Base-by-base conservation (phyloP, 2,888 invertebrate species). In the Cosmia pyralina region DNA sequence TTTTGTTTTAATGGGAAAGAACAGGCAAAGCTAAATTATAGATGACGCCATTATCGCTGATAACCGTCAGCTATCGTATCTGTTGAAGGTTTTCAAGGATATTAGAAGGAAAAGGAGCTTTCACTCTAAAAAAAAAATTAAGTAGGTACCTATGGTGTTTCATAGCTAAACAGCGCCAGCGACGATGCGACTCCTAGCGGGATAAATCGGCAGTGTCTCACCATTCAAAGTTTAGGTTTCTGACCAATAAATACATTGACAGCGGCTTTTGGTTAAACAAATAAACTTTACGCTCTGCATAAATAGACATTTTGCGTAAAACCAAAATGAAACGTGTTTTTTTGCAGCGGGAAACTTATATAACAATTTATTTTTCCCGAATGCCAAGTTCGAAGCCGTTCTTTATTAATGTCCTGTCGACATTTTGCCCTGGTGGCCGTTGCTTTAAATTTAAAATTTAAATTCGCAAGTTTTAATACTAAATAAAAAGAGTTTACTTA, bases 321-420 rank as follows among this genome's bases (percentile, higher is more conserved):
- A 66, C n/a, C 46, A 69, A 83, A 79, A 55, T 57, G 15, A 52
- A 53, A 57, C 67, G 46, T 28, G 52, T 63, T 70, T 77, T 77
- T 82, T 74, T 64, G 57, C 62, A 60, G 38, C 64, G 44, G 50
- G 58, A 64, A 76, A 82, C 70, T 73, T 82, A 77, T 69, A 73
- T 79, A 69, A 70, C 66, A 79, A 79, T 82, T 72, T 79, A 85
- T 83, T 73, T 78, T 74, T 63, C 69, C 84, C 69, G 79, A 75
- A 83, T 65, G 65, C 58, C 70, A 75, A 68, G 53, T 79, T 77
- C 72, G 76, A 68, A 75, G 74, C 69, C 69, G 60, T 68, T 59
- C 66, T 76, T 83, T 63, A 85, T 83, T 85, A 83, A 82, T 83
- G 76, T 65, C 60, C 83, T 79, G 83, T 72, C 85, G 76, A 83